Evolutionary conservation across 2,797 vertebrate genomes (phyloP).

Genomic region (Platalea minor): DNA sequence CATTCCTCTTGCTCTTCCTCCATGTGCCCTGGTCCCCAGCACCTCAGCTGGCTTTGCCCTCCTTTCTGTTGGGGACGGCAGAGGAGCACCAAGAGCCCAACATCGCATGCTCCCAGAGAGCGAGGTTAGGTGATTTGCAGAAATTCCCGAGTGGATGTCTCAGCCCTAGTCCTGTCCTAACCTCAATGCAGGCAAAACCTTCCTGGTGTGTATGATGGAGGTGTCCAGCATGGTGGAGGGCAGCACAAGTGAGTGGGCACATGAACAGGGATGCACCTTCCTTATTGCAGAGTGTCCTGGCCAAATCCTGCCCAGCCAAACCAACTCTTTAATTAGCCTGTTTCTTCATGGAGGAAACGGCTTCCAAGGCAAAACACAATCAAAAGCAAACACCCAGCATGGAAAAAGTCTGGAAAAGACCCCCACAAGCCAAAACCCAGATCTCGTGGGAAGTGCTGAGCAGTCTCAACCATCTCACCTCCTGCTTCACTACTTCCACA

Average conservation of each 20-base stretch:
- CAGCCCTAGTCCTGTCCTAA: background rate
- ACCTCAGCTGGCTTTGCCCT: background rate
- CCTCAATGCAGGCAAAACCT: background rate
- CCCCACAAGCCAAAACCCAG: background rate
- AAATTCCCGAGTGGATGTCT: background rate
- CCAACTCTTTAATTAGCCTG: background rate
- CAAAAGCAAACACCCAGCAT: background rate
- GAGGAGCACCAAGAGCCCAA: background rate
- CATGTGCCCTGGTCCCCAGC: background rate
- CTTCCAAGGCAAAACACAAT: background rate
- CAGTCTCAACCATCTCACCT: background rate
- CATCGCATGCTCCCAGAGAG: background rate
- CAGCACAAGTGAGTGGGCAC: accelerated
- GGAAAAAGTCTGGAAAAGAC: background rate
- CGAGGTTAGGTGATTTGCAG: accelerated
- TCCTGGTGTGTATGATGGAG: background rate
- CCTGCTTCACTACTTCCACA: background rate
- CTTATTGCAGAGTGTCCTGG: accelerated
- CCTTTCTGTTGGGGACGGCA: background rate
- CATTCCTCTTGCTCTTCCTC: background rate
- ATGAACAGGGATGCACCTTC: background rate
- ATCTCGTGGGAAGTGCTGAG: background rate
- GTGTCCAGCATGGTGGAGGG: accelerated
- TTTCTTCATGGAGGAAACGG: background rate
- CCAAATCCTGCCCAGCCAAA: background rate